Evolutionary conservation across 2,113 vertebrate species (phyloP).

Genomic region (Ammospiza nelsoni): DNA sequence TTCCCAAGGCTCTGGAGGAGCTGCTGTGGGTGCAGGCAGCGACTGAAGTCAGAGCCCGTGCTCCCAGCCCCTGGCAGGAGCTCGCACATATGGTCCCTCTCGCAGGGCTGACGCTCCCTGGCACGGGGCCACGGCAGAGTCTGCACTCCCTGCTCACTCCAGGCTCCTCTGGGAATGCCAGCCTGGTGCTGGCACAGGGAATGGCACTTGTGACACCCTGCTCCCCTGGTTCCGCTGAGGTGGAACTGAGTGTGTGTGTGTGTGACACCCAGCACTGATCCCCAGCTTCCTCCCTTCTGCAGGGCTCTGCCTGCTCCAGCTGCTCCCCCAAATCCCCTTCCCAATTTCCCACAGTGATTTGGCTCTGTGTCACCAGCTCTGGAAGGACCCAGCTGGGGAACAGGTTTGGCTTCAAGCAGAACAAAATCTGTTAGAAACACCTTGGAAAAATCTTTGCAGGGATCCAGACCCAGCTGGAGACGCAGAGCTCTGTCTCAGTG

Average conservation of each 20-base stretch:
- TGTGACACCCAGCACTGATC: background rate
- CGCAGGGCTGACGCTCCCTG: background rate
- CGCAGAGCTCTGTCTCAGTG: background rate
- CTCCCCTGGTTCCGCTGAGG: accelerated
- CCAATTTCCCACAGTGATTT: accelerated
- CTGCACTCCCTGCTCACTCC: background rate
- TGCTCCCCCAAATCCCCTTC: background rate
- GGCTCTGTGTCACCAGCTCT: accelerated
- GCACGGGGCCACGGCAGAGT: background rate
- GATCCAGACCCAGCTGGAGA: background rate
- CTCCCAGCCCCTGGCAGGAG: slow-evolving; percentile 32
- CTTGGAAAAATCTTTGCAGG: background rate
- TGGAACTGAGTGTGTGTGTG: background rate
- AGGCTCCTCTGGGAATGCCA: background rate
- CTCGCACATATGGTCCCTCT: background rate
- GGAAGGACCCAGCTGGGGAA: background rate
- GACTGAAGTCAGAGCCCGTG: background rate
- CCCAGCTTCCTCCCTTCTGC: background rate
- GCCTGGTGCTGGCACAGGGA: background rate
- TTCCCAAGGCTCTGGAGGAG: background rate
- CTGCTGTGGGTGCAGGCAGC: background rate
- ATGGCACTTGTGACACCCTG: background rate
- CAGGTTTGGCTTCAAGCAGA: background rate
- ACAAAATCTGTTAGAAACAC: background rate
- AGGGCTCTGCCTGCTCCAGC: background rate